Conservation (phyloP, 2,113 vertebrate species). For the Rhinichthys klamathensis region DNA sequence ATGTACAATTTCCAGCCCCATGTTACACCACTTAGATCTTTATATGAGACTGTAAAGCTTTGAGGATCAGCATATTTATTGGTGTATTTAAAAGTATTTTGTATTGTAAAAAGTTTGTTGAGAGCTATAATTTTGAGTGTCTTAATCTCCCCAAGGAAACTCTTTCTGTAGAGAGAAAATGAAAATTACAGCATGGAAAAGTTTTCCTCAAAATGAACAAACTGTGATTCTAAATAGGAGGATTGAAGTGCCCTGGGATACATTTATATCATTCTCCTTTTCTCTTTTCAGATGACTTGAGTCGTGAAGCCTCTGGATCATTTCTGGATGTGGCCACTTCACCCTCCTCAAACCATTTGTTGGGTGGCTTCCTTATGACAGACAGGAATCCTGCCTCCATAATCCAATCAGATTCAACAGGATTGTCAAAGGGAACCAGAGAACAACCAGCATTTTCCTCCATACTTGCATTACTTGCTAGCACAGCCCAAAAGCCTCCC, state of each 20-base stretch:
- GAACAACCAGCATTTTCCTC: slow-evolving; percentile 75
- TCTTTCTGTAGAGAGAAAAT: slow-evolving; percentile 19
- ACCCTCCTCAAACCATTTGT: slow-evolving; percentile 57
- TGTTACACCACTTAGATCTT: background rate
- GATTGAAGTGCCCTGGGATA: background rate
- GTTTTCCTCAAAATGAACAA: slow-evolving; percentile 16
- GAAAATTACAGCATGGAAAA: slow-evolving; percentile 28
- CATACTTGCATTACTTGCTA: slow-evolving; percentile 73
- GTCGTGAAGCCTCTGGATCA: slow-evolving; percentile 75
- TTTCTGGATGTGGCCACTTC: slow-evolving; percentile 58
- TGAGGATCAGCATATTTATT: background rate
- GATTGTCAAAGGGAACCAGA: slow-evolving; percentile 61
- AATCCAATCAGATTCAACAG: slow-evolving; percentile 63
- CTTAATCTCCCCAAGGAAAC: slow-evolving; percentile 6
- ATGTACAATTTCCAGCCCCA: background rate
- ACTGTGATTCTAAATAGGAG: slow-evolving; percentile 17
- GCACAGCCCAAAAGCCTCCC: slow-evolving; percentile 67
- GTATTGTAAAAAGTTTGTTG: background rate
- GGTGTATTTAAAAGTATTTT: background rate
- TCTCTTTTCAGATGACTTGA: slow-evolving; percentile 69
- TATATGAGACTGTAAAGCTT: background rate
- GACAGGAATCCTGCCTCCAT: slow-evolving; percentile 67
- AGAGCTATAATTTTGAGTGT: background rate
- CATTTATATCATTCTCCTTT: slow-evolving; percentile 29
- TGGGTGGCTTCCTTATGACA: slow-evolving; percentile 58